Conservation (phyloP, 2,797 vertebrate genomes). For the Myotis myotis region DNA sequence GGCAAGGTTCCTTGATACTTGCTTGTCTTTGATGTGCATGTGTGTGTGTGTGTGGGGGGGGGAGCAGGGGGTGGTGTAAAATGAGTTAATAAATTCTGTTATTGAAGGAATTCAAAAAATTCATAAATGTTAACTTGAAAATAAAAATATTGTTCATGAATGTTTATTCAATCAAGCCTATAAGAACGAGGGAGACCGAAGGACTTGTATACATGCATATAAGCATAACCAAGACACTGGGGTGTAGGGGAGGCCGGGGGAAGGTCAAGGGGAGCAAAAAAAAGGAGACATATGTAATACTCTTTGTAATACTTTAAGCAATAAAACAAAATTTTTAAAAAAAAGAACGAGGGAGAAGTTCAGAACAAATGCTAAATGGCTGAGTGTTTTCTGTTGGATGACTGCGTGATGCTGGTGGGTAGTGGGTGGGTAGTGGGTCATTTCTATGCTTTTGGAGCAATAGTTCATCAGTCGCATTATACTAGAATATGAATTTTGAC, state of each 20-base stretch:
- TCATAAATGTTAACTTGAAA: conserved; percentile 32
- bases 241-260: no score
- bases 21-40: background rate
- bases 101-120: background rate
- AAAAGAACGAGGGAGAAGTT: background rate
- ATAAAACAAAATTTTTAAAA: no score
- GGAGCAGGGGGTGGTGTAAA: background rate
- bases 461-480: background rate
- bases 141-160: background rate
- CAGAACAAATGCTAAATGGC: background rate
- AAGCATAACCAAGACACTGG: no score
- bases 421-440: background rate
- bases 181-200: background rate
- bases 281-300: no score
- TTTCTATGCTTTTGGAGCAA: background rate
- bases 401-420: background rate
- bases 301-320: no score
- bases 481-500: background rate
- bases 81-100: background rate
- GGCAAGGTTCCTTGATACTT: background rate
- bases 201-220: no score
- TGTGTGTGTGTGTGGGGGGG: no score
- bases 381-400: background rate
- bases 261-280: no score
- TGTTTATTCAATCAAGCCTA: background rate